phyloP scores from a whole-genome alignment of 2,797 vertebrate genomes.

The Gila robusta region DNA sequence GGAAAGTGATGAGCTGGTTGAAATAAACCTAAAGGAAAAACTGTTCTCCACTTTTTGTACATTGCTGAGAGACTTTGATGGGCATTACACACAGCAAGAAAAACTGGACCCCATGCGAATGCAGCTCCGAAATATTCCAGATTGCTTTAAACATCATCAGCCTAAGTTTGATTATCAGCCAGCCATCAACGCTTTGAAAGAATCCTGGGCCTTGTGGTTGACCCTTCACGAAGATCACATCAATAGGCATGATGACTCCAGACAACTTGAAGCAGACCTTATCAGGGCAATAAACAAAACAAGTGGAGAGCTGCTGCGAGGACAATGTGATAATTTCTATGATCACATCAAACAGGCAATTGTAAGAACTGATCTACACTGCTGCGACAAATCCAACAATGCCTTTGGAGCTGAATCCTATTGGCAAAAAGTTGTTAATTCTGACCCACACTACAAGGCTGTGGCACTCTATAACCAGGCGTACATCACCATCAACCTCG shows the following conservation, averaged over 20 bases:
- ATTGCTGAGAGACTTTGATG: conserved; percentile 46
- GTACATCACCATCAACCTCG: conserved; percentile 58
- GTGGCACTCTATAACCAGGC: conserved; percentile 64
- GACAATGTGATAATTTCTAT: conserved; percentile 53
- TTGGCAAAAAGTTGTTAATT: conserved; percentile 47
- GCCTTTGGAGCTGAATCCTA: conserved; percentile 53
- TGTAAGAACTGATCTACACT: conserved; percentile 56
- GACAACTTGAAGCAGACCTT: conserved; percentile 45
- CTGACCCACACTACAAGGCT: conserved; percentile 55
- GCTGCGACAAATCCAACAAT: conserved; percentile 6
- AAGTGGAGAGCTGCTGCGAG: conserved; percentile 20
- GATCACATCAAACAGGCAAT: conserved; percentile 59
- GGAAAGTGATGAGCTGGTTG: conserved; percentile 57
- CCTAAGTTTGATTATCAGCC: conserved; percentile 57
- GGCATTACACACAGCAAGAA: conserved; percentile 43
- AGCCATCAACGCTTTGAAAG: conserved; percentile 61
- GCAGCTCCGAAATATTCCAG: neutral
- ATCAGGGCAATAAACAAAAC: neutral
- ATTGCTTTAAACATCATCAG: neutral
- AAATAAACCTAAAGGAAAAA: conserved; percentile 57
- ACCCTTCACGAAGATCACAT: conserved; percentile 58
- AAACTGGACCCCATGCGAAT: neutral
- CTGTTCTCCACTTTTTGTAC: conserved; percentile 59
- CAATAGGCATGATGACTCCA: conserved; percentile 42
- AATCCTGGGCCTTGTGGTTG: conserved; percentile 64